Evolutionary conservation across 2,797 vertebrate genomes (phyloP), one percentile per base, ranked within the genome.

Genomic region (Caiman crocodilus): DNA sequence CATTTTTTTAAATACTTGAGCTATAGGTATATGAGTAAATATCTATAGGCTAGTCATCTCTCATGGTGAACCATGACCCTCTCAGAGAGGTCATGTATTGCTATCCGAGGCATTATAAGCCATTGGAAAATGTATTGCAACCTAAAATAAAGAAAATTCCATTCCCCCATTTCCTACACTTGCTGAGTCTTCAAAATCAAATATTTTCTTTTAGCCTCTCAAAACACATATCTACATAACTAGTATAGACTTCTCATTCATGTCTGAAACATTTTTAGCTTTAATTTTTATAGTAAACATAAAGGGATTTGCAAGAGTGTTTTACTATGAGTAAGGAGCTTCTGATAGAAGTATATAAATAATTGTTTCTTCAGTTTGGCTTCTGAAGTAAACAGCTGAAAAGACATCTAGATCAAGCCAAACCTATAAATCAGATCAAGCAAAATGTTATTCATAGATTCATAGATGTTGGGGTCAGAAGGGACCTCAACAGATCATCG

Each of bases 41-140:
- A 56, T 21, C 32, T 32, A 85, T 80, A 67, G 26, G 67, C 17
- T 18, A 9, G 1, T 50, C 3, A 56, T 90, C 89, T 55, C 90
- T 91, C 64, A 88, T 85, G 61, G 82, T 90, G 78, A 87, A 18
- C 84, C 55, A 85, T 58, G 84, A 14, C 23, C 84, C 81, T 50
- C 76, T 92, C 75, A 79, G 83, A 84, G 80, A 73, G 57, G 7
- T 14, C 87, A 35, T 84, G 60, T 95, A 88, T 60, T 93, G 42
- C 23, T 89, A 85, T 61, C 56, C 93, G 85, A 89, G 58, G 25
- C 25, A 79, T 57, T 35, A 28, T 35, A 60, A 92, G 87, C 23
- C 69, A 35, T 83, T 93, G 85, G 76, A 94, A 93, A 15, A 91
- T 90, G 89, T 90, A 89, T 92, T 93, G 18, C 21, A 82, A 67